These are phyloP conservation scores for Cantharis rufa DNA, from an alignment of 2,888 invertebrate genomes.

Conservation along the genomic window DNA sequence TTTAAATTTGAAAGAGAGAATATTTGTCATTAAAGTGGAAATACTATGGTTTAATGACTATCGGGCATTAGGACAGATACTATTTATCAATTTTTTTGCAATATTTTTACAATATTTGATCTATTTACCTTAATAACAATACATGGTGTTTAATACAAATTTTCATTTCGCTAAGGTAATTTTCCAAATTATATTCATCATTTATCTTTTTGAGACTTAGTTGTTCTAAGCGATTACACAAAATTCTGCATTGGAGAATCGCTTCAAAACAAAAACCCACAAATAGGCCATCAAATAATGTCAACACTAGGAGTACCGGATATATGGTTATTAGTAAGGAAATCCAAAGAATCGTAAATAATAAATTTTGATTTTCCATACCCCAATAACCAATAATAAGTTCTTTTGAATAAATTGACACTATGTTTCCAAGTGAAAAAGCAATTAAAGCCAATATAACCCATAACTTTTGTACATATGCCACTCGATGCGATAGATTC, in stretches of 20 bases:
- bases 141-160: background rate
- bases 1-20: no score
- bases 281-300: background rate
- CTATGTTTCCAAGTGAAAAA: background rate
- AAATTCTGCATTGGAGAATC: background rate
- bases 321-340: background rate
- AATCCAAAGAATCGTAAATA: background rate
- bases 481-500: background rate
- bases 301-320: background rate
- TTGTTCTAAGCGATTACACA: background rate
- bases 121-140: background rate
- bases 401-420: background rate
- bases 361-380: background rate
- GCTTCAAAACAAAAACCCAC: background rate
- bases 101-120: no score
- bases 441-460: background rate
- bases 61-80: no score
- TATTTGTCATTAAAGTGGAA: no score
- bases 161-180: background rate
- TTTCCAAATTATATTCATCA: background rate
- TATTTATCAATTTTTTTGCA: no score
- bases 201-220: background rate
- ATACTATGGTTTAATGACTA: no score
- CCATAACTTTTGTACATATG: background rate
- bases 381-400: background rate